phyloP scores from a whole-genome alignment of 2,113 vertebrate genomes.

The Phyllostomus hastatus region DNA sequence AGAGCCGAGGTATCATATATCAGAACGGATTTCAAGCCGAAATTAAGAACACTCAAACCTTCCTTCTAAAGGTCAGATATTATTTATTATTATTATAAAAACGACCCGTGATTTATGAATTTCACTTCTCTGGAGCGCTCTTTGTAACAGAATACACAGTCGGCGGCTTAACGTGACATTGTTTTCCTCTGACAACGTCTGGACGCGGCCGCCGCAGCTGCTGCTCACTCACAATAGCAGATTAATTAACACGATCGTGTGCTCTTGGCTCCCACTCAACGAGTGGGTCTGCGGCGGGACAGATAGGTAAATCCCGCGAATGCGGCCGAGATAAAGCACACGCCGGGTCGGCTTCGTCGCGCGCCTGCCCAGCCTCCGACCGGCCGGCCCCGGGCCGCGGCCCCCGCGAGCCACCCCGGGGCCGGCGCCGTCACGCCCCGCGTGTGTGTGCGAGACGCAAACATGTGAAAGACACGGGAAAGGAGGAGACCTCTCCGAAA shows the following conservation, averaged over 20 bases:
- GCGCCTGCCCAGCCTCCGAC: conserved; percentile 87
- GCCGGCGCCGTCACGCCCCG: conserved; percentile 74
- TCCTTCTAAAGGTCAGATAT: conserved; percentile 98
- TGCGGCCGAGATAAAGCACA: conserved; percentile 92
- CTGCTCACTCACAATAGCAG: conserved; percentile 99
- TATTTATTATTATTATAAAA: conserved; percentile 93
- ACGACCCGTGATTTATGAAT: conserved; percentile 98
- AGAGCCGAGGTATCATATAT: conserved; percentile 91
- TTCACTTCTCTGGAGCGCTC: conserved; percentile 94
- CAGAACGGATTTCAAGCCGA: conserved; percentile 93
- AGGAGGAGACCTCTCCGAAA: conserved; percentile 75
- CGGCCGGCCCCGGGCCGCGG: conserved; percentile 88
- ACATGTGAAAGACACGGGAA: conserved; percentile 75
- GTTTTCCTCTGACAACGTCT: conserved; percentile 99
- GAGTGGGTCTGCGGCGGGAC: conserved; percentile 97
- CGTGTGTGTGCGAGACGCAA: conserved; percentile 76
- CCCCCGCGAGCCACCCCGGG: conserved; percentile 78
- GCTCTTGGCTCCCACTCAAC: conserved; percentile 98
- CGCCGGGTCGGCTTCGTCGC: conserved; percentile 89
- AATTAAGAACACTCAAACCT: conserved; percentile 92
- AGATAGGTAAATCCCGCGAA: conserved; percentile 99
- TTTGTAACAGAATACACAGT: conserved; percentile 99
- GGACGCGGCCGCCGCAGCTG: conserved; percentile 98
- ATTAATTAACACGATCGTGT: conserved; percentile 99
- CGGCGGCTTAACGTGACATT: conserved; percentile 98